Percentiles rank a stretch among this genome's conserved stretches.
phyloP scores from a whole-genome alignment of 2,797 vertebrate species.

The Anabas testudineus region DNA sequence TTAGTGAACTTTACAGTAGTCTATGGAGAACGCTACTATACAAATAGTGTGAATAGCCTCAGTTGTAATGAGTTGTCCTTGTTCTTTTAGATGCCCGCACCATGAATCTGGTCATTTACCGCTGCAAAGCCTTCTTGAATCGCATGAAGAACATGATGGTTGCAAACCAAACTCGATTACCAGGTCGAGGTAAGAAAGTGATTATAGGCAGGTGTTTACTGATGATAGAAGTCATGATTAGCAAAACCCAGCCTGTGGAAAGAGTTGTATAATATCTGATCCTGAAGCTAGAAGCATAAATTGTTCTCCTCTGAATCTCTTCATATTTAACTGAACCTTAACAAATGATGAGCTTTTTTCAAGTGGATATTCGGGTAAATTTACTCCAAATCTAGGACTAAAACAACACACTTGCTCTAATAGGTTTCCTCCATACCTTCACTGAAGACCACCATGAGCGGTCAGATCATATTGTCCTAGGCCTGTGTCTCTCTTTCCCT shows the following conservation, averaged over 20 bases:
- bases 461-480: conserved; percentile 5
- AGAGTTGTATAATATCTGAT: too few relatives aligned
- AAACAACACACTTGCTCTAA: too few relatives aligned
- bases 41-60: background rate
- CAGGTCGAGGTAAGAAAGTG: conserved; percentile 47
- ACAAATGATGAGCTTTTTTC: too few relatives aligned
- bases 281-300: too few relatives aligned
- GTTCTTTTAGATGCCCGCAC: conserved; percentile 70
- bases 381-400: too few relatives aligned
- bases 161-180: conserved; percentile 38
- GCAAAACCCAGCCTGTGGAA: too few relatives aligned
- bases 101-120: conserved; percentile 80
- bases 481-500: conserved; percentile 22
- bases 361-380: too few relatives aligned
- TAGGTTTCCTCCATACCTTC: conserved; percentile 8
- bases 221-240: background rate
- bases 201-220: background rate
- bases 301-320: too few relatives aligned
- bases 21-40: background rate
- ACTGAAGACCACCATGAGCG: too few relatives aligned
- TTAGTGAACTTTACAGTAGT: background rate
- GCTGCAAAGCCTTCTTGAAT: conserved; percentile 81
- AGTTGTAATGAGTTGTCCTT: conserved; percentile 1
- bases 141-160: conserved; percentile 74
- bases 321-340: too few relatives aligned